These are phyloP conservation scores for Drosophila gunungcola DNA, from an alignment of 1,140 invertebrate genomes.

Conservation along the genomic window DNA sequence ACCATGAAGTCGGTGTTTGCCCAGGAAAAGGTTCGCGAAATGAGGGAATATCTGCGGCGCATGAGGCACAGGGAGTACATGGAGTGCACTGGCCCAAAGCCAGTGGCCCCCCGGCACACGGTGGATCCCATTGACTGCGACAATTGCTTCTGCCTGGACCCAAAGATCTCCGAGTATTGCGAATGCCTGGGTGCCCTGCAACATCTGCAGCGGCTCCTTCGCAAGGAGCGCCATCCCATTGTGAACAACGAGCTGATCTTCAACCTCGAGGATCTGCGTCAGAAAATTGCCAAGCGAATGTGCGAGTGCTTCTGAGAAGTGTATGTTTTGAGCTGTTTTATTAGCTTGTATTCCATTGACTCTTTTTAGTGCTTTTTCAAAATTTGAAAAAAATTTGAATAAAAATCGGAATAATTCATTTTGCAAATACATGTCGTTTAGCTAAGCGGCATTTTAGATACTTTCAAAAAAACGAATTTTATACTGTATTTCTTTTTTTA, in stretches of 20 bases:
- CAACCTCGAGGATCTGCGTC: slow-evolving; percentile 23
- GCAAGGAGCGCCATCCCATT: not conserved
- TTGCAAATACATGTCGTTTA: no score
- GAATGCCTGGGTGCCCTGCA: slow-evolving; percentile 45
- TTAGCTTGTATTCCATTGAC: slow-evolving; percentile 3
- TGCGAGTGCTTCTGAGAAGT: slow-evolving; percentile 16
- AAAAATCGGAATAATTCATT: not conserved
- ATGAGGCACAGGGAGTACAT: slow-evolving; percentile 20
- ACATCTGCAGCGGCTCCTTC: slow-evolving; percentile 21
- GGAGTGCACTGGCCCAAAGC: not conserved
- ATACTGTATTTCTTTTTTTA: no score
- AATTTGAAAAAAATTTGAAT: slow-evolving; percentile 7
- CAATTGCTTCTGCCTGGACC: slow-evolving; percentile 16
- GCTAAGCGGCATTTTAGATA: no score
- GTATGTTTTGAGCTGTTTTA: not conserved
- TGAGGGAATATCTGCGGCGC: slow-evolving; percentile 17
- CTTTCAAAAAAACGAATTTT: no score
- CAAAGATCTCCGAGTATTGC: slow-evolving; percentile 20
- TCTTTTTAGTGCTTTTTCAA: not conserved
- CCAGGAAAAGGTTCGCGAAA: slow-evolving; percentile 24
- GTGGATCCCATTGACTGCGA: slow-evolving; percentile 17
- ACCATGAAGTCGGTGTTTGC: slow-evolving; percentile 28
- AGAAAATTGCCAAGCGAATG: slow-evolving; percentile 21
- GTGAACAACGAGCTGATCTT: slow-evolving; percentile 8
- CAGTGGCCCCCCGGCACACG: not conserved